phyloP scores from a whole-genome alignment of 2,888 invertebrate species.

The Erannis defoliaria region DNA sequence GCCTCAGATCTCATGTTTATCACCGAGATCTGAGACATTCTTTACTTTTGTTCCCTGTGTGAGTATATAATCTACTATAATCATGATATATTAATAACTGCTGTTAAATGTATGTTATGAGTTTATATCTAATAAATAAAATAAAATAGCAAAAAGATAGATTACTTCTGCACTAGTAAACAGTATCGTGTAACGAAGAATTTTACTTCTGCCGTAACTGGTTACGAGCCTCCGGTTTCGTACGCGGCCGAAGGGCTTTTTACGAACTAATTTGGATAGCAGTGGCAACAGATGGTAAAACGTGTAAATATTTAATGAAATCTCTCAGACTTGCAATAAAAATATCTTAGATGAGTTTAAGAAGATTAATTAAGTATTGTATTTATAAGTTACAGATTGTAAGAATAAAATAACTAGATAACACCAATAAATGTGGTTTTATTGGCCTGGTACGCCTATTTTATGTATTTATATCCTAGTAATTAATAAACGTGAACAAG shows the following conservation, averaged over 20 bases:
- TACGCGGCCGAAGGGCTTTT: too few species aligned
- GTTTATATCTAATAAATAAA: too few species aligned
- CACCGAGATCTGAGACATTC: too few species aligned
- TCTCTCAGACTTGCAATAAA: constrained; percentile 6
- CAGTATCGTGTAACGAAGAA: too few species aligned
- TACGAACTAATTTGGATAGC: neutral
- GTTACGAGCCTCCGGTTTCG: too few species aligned
- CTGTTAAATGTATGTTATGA: too few species aligned
- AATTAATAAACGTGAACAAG: too few species aligned
- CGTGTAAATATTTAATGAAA: constrained; percentile 22
- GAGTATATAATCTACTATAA: too few species aligned
- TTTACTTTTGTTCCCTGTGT: neutral
- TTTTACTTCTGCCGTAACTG: too few species aligned
- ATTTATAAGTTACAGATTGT: constrained; percentile 12
- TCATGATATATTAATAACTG: too few species aligned
- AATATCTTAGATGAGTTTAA: constrained; percentile 8
- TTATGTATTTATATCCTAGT: neutral
- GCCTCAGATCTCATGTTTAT: too few species aligned
- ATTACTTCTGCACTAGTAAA: neutral
- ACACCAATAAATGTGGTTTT: constrained; percentile 6
- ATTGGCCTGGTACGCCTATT: too few species aligned
- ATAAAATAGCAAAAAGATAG: neutral
- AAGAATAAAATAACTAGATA: constrained; percentile 32
- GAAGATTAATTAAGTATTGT: neutral
- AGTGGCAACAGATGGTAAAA: constrained; percentile 4